Conservation (phyloP, 2,888 invertebrate species). For the Apomyelois bistriatella region DNA sequence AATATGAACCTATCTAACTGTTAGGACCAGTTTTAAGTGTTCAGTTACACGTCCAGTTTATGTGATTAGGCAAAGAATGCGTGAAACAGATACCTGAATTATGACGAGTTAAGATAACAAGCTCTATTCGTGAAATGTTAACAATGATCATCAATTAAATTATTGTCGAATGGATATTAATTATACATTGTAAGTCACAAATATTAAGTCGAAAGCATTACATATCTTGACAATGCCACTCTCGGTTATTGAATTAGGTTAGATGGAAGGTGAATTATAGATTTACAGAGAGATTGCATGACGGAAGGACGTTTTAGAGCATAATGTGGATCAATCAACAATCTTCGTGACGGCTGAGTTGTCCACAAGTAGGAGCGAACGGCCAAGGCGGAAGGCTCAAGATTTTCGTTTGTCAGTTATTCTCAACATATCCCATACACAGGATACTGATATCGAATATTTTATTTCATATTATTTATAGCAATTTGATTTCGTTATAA, state of each 20-base stretch:
- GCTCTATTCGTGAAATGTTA: conserved; percentile 20
- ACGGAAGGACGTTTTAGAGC: conserved; percentile 14
- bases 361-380: neutral
- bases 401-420: conserved; percentile 12
- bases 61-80: conserved; percentile 74
- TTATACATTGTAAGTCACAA: conserved; percentile 38
- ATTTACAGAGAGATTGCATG: conserved; percentile 22
- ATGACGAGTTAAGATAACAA: conserved; percentile 40
- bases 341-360: neutral
- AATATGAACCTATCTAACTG: conserved; percentile 37
- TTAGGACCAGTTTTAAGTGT: conserved; percentile 72
- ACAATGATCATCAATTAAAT: conserved; percentile 3
- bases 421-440: conserved; percentile 43
- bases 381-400: neutral
- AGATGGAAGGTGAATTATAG: conserved; percentile 36
- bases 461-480: conserved; percentile 40
- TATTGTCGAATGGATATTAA: conserved; percentile 27
- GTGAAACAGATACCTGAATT: conserved; percentile 66
- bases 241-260: conserved; percentile 42
- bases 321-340: conserved; percentile 14
- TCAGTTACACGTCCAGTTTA: conserved; percentile 74
- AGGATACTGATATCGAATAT: conserved; percentile 39
- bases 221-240: conserved; percentile 51
- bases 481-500: conserved; percentile 57
- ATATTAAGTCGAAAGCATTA: conserved; percentile 31